Evolutionary conservation across 2,113 vertebrate species (phyloP), one percentile per base, ranked within the genome.

Genomic region (Clinocottus analis): DNA sequence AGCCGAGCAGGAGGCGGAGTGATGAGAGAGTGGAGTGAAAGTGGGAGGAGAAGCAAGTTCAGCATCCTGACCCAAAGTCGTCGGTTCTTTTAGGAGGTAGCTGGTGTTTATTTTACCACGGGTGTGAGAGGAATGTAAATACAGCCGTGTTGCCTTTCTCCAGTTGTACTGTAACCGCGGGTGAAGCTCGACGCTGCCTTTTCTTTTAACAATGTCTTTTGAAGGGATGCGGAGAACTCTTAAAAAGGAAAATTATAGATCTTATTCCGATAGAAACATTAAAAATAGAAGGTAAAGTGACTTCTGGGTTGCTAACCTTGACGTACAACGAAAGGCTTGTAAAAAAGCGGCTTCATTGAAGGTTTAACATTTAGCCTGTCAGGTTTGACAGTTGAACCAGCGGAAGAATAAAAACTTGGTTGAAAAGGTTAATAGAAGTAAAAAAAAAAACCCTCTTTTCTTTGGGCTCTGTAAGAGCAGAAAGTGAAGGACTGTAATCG

Each of bases 81-180:
- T 23, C 11, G 75, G 37, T 78, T 82, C 81, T 85, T 88, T 47
- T 80, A 73, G 59, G 59, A 84, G 80, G 5, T 72, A 31, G 45
- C 64, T 75, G n/a, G 63, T 85, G 84, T 89, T 90, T 91, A 80
- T 83, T 85, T 14, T 53, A 71, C 71, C 23, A 21, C 27, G 72
- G 86, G 61, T 69, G 82, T 84, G 89, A 83, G 62, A 27, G 67
- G 89, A 91, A 85, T 91, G 86, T 83, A 81, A 86, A 90, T 80
- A 84, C 82, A 86, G 80, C 81, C 76, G 84, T 12, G 81, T 37
- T 83, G 78, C 65, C 27, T 69, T 64, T 55, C 74, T 51, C 13
- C 58, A 61, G 13, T 55, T 64, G 25, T 23, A 47, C 63, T 47
- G 39, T 74, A 79, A 79, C 74, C 73, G 7, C 3, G 4, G 61